Conservation (phyloP, 2,113 vertebrate genomes). For the Elephas maximus region DNA sequence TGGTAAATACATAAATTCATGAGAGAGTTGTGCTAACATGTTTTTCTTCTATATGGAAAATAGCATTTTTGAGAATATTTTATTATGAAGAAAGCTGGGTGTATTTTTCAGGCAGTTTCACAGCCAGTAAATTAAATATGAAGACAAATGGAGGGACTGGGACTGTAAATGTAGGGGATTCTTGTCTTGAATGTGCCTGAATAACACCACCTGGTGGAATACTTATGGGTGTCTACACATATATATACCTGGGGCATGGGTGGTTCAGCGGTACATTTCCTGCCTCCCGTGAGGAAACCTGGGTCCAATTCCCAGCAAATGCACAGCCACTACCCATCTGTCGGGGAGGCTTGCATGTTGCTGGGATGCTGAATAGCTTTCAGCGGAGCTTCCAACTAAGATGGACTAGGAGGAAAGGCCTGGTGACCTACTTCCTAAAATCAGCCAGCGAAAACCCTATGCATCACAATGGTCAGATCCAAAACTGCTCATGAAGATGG, state of each 20-base stretch:
- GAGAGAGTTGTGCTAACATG: background rate
- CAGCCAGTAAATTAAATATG: background rate
- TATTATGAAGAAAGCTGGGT: slow-evolving; percentile 1
- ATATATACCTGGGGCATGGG: too few relatives aligned
- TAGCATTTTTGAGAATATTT: slow-evolving; percentile 13
- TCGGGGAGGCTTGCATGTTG: background rate
- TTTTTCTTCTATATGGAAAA: slow-evolving; percentile 52
- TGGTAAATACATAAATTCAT: slow-evolving; percentile 23
- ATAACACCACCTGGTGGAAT: background rate
- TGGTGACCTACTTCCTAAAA: background rate
- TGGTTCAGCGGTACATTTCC: background rate
- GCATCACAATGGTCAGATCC: background rate
- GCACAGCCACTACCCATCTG: background rate
- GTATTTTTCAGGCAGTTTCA: background rate
- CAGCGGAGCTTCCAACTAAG: background rate
- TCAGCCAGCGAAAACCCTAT: background rate
- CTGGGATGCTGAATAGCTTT: background rate
- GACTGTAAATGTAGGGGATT: background rate
- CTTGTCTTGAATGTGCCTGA: background rate
- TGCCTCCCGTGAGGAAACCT: background rate
- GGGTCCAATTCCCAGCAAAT: too few relatives aligned
- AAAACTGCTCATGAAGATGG: background rate
- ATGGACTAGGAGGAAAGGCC: background rate
- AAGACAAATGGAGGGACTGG: background rate
- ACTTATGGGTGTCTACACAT: background rate